Evolutionary conservation across 2,888 invertebrate genomes (phyloP), one percentile per base, ranked within the genome.

Genomic region (Acanthoscelides obtectus): DNA sequence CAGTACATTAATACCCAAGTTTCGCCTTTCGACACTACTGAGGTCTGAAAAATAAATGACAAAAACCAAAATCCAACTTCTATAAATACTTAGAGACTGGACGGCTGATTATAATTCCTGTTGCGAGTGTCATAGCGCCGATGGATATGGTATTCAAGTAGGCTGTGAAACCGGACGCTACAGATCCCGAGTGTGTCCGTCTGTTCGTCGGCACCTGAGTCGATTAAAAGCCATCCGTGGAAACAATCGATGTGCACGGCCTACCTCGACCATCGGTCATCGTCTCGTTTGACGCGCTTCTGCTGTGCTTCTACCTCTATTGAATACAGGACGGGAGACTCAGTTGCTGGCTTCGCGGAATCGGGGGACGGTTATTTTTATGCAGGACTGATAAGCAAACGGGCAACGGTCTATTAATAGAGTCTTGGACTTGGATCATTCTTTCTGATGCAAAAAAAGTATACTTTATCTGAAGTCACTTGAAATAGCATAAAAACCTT

Each of bases 171-270:
- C 76, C 75, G 76, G 76, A 77, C 74, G 76, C 75, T 74, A 74
- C 74, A 77, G 74, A 77, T 77, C 70, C 75, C 71, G 72, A 73
- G 45, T 45, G 75, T 76, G 75, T 76, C 75, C 76, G 76, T 5
- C 25, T 25, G 25, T 25, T 25, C 25, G 25, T 70, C 76, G 75
- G 71, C 73, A 75, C 74, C 74, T 75, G 76, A 74, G 67, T 68
- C 66, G 76, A 68, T 70, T 75, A 74, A 73, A 73, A 71, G 68
- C 70, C 63, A 69, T 22, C 45, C 45, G 45, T 45, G 45, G 45
- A 45, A 45, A 45, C 45, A 45, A 45, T 45, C 45, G 45, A 45
- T 45, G 45, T 17, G 45, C 45, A 1, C 6, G 45, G 45, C 45
- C 45, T 45, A 45, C 45, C 45, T 6, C 45, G 45, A 45, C n/a